Base-by-base conservation (phyloP, 2,888 invertebrate species). In the Melipona beecheii region DNA sequence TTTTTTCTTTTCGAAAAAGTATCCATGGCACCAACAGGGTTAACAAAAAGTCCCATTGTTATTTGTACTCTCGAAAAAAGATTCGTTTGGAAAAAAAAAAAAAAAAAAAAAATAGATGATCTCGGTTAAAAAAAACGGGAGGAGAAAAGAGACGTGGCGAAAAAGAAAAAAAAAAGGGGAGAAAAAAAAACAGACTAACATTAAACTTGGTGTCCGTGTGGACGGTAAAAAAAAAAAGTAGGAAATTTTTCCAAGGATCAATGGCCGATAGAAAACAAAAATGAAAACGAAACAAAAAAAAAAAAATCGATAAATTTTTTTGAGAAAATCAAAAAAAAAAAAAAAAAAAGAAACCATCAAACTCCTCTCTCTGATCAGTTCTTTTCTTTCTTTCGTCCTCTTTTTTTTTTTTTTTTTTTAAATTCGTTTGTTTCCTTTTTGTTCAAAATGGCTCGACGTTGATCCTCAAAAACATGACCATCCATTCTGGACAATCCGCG, bases 401-500 rank as follows among this genome's bases (percentile, higher is more conserved):
- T 27, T 19, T 56, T 60, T 60, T 52, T 52, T 52, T 56, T 50
- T 64, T 66, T 49, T 49, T 43, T n/a, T 31, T 65, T 54, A 43
- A 36, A 65, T 74, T 65, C 36, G 65, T 68, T n/a, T 54, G 27
- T 76, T 69, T 27, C 58, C 27, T 50, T 89, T 89, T 89, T 89
- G 86, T 89, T 89, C 85, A 70, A 64, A 64, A 62, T 77, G 83
- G 84, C 88, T 89, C 88, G 60, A 85, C 73, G 76, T 75, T 78
- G 83, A 86, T 86, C 81, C 89, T 92, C 90, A 90, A 92, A 92
- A 92, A 91, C 91, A 91, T 93, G 93, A 93, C 94, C 94, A 93
- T 93, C 92, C 92, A 92, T 92, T 92, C 89, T 90, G 91, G 91
- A 93, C 83, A 93, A 92, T 93, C 91, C 91, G 92, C 92, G 92